Conservation (phyloP, 2,797 vertebrate genomes). For the Astyanax mexicanus region DNA sequence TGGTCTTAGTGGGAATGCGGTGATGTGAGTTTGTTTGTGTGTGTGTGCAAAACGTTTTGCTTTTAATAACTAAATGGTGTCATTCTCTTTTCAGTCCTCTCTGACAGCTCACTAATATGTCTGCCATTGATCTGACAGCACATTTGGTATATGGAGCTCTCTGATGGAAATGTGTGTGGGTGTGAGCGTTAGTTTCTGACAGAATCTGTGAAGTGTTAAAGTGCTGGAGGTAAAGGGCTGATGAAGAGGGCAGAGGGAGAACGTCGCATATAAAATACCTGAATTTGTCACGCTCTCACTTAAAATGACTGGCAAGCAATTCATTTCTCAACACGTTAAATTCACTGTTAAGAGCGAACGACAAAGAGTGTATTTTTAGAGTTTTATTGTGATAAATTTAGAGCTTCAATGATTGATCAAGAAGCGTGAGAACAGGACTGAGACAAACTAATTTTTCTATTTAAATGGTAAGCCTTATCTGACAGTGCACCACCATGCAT, state of each 20-base stretch:
- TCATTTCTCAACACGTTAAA: constrained; percentile 9
- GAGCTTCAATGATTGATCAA: neutral
- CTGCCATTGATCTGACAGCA: constrained; percentile 22
- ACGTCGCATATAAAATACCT: constrained; percentile 10
- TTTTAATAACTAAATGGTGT: constrained; percentile 19
- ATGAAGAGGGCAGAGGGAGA: constrained; percentile 16
- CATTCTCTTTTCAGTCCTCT: constrained; percentile 7
- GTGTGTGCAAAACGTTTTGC: neutral
- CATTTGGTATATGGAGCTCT: constrained; percentile 13
- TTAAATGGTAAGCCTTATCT: constrained; percentile 41
- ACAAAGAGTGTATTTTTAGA: neutral
- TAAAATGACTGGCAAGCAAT: constrained; percentile 12
- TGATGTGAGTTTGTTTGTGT: neutral
- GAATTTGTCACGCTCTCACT: constrained; percentile 17
- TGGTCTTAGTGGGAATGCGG: neutral
- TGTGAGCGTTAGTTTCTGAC: constrained; percentile 17
- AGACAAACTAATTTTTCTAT: constrained; percentile 15
- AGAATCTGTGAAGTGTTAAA: constrained; percentile 19
- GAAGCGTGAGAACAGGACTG: neutral
- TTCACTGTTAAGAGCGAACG: neutral
- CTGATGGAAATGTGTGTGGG: constrained; percentile 14
- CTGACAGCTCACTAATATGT: constrained; percentile 13
- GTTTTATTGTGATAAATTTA: neutral
- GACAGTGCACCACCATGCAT: constrained; percentile 3
- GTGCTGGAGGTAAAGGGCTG: constrained; percentile 15